Evolutionary conservation across 2,113 vertebrate species (phyloP).

Genomic region (Colistium nudipinnis): DNA sequence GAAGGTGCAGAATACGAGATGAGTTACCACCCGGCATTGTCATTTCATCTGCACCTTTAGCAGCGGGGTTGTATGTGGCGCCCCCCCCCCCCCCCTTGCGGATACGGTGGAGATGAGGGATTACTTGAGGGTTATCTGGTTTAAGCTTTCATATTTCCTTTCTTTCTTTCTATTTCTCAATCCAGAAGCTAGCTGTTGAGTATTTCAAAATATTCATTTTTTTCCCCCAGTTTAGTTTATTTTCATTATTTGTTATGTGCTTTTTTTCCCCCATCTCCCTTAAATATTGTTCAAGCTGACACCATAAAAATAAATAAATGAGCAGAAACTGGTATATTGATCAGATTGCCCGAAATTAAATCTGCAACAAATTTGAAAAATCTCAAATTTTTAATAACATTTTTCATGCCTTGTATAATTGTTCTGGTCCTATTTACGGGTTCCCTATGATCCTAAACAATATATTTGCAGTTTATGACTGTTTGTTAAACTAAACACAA

Average conservation of each 20-base stretch:
- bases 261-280: not conserved
- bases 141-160: conserved; percentile 4
- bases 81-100: conserved; percentile 20
- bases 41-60: conserved; percentile 61
- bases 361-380: not conserved
- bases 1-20: conserved; percentile 66
- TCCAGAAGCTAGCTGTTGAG: not conserved
- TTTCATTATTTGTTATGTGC: not conserved
- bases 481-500: no score
- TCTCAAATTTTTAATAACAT: no score
- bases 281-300: not conserved
- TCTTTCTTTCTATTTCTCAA: not conserved
- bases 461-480: no score
- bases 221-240: conserved; percentile 6
- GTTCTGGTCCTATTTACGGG: not conserved
- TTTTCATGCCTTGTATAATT: not conserved
- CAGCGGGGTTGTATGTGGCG: conserved; percentile 28
- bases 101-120: conserved; percentile 36
- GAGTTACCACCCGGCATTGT: conserved; percentile 58
- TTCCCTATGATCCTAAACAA: no score
- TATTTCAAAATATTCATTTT: conserved; percentile 30
- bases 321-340: not conserved
- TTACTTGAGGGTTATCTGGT: conserved; percentile 22
- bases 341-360: not conserved
- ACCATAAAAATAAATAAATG: not conserved